Conservation (phyloP, 2,888 invertebrate species). For the Ctenicera cuprea region DNA sequence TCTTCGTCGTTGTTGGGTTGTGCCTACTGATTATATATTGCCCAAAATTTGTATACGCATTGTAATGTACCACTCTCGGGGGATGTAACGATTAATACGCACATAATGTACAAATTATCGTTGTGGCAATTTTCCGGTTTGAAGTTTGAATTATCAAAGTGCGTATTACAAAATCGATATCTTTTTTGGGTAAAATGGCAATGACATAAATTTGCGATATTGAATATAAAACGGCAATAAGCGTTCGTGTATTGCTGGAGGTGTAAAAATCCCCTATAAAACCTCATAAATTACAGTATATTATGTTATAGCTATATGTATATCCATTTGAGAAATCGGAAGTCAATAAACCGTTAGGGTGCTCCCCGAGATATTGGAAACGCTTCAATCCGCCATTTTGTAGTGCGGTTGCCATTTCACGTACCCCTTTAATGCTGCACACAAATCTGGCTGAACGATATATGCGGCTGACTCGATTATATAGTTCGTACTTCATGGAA, state of each 20-base stretch:
- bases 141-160: neutral
- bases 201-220: slow-evolving; percentile 10
- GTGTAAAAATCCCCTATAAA: slow-evolving; percentile 45
- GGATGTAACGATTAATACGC: slow-evolving; percentile 43
- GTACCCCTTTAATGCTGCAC: slow-evolving; percentile 55
- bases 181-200: neutral
- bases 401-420: slow-evolving; percentile 55
- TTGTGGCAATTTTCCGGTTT: slow-evolving; percentile 22
- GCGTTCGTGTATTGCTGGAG: slow-evolving; percentile 31
- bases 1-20: slow-evolving; percentile 39
- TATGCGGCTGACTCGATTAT: slow-evolving; percentile 56
- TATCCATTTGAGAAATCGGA: slow-evolving; percentile 51
- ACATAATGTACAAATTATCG: slow-evolving; percentile 37
- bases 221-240: slow-evolving; percentile 35
- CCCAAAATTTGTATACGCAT: slow-evolving; percentile 48
- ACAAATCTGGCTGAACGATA: slow-evolving; percentile 56
- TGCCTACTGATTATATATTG: slow-evolving; percentile 44
- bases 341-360: slow-evolving; percentile 52
- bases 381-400: slow-evolving; percentile 51
- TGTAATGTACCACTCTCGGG: slow-evolving; percentile 44
- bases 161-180: neutral
- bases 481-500: slow-evolving; percentile 54
- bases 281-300: slow-evolving; percentile 39
- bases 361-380: slow-evolving; percentile 50
- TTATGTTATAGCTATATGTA: slow-evolving; percentile 41